These are phyloP conservation scores for Entosphenus tridentatus DNA, from an alignment of 2,113 vertebrate genomes.

Conservation along the genomic window DNA sequence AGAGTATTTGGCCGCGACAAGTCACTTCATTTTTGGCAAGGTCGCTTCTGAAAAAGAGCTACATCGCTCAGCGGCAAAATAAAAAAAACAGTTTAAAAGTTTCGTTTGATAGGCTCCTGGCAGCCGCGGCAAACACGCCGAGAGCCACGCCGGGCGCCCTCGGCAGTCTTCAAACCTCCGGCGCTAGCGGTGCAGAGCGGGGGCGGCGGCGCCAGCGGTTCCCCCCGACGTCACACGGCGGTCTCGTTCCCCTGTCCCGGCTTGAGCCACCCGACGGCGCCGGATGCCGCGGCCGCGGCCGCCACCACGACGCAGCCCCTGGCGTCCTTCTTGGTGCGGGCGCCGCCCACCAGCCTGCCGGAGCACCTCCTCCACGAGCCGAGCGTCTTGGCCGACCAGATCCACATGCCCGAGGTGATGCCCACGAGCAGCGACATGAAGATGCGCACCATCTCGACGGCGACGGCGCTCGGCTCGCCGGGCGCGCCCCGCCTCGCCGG, in stretches of 20 bases:
- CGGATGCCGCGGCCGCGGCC: neutral
- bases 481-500: conserved; percentile 42
- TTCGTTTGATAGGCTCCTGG: no score
- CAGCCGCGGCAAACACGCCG: no score
- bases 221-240: conserved; percentile 41
- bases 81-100: no score
- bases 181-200: neutral
- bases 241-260: conserved; percentile 77
- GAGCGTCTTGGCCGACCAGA: conserved; percentile 95
- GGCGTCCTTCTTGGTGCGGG: conserved; percentile 49
- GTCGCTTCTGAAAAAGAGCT: no score
- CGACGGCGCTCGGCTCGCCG: conserved; percentile 54
- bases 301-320: conserved; percentile 4
- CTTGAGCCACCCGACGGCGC: conserved; percentile 61
- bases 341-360: conserved; percentile 46
- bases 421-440: conserved; percentile 92
- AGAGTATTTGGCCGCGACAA: no score
- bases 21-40: no score
- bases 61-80: no score
- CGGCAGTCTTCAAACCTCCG: neutral
- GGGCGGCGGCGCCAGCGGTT: neutral
- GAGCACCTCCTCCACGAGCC: conserved; percentile 94
- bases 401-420: conserved; percentile 98
- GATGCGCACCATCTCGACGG: conserved; percentile 86
- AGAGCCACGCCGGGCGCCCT: no score